phyloP scores from a whole-genome alignment of 2,113 vertebrate species.

The Herpailurus yagouaroundi region DNA sequence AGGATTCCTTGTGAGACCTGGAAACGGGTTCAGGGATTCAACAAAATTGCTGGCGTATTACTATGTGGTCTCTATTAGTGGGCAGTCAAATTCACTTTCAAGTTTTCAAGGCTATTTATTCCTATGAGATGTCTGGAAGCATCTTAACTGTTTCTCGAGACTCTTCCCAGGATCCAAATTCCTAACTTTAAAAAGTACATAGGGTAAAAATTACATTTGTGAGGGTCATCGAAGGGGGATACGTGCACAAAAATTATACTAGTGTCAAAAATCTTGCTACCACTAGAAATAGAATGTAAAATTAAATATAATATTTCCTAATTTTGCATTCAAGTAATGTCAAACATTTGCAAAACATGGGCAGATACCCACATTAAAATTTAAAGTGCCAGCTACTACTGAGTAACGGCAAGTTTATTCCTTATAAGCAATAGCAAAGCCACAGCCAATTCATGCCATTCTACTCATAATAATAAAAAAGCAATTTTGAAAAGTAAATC shows the following conservation, averaged over 20 bases:
- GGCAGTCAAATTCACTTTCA: background rate
- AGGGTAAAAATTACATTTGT: background rate
- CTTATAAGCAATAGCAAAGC: background rate
- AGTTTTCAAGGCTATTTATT: background rate
- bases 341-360: conserved; percentile 13
- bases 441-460: background rate
- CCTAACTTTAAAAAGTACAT: background rate
- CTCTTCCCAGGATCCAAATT: background rate
- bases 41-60: background rate
- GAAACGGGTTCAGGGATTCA: background rate
- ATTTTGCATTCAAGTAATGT: background rate
- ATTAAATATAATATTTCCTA: background rate
- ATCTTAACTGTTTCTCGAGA: background rate
- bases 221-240: background rate
- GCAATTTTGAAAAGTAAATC: background rate
- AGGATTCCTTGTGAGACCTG: background rate
- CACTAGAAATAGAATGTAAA: background rate
- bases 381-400: background rate
- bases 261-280: background rate
- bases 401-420: background rate
- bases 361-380: background rate
- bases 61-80: background rate
- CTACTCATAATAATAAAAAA: background rate
- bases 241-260: background rate
- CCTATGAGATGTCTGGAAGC: background rate